Conservation (phyloP, 1,140 invertebrate species). For the Aethina tumida region DNA sequence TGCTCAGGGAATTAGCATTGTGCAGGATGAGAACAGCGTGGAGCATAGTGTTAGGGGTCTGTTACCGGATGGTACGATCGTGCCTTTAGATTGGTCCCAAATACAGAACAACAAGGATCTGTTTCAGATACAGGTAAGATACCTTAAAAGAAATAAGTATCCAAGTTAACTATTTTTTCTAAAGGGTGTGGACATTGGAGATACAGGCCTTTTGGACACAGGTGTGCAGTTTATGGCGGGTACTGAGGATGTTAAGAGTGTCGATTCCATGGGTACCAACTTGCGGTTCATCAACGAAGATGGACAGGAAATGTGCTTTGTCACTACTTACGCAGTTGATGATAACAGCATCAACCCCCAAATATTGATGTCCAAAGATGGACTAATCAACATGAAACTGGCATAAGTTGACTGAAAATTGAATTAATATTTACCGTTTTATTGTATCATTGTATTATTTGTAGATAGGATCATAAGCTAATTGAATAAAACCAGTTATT, state of each 20-base stretch:
- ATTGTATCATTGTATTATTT: too few relatives aligned
- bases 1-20: conserved; percentile 45
- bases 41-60: conserved; percentile 42
- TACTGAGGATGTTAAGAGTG: too few relatives aligned
- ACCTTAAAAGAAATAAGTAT: conserved; percentile 12
- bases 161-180: conserved; percentile 7
- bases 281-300: conserved; percentile 34
- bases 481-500: too few relatives aligned
- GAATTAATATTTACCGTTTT: too few relatives aligned
- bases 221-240: conserved; percentile 31
- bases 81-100: conserved; percentile 27
- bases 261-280: too few relatives aligned
- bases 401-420: too few relatives aligned
- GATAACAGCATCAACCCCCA: too few relatives aligned
- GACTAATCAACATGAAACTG: too few relatives aligned
- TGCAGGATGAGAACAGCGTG: conserved; percentile 38
- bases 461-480: too few relatives aligned
- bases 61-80: conserved; percentile 40
- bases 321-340: conserved; percentile 17
- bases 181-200: not conserved
- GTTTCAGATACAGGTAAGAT: not conserved
- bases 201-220: conserved; percentile 24
- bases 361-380: too few relatives aligned
- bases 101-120: conserved; percentile 5
- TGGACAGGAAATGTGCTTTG: conserved; percentile 36